A percentile compares a stretch with the other conserved stretches of the same genome.
Conservation (phyloP, 1,140 invertebrate species). For the Brachionus calyciflorus region DNA sequence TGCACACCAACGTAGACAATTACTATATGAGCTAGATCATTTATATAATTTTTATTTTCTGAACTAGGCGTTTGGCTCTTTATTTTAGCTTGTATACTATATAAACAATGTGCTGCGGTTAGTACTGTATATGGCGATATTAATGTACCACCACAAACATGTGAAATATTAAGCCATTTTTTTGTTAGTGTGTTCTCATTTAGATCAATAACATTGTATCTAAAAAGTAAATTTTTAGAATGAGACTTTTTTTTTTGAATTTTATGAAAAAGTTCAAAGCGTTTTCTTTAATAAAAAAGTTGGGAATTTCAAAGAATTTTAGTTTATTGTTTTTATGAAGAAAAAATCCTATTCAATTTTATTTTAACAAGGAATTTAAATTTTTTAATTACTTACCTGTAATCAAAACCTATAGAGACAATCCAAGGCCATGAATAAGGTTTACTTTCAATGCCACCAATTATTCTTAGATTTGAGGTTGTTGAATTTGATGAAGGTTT, state of each 20-base stretch:
- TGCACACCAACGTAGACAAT: slow-evolving; percentile 14
- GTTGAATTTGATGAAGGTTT: neutral
- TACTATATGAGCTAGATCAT: neutral
- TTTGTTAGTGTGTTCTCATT: neutral
- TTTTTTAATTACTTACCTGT: neutral
- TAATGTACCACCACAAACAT: slow-evolving; percentile 28
- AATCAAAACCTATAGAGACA: slow-evolving; percentile 28
- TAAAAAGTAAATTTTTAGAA: too few relatives aligned
- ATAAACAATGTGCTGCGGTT: slow-evolving; percentile 32
- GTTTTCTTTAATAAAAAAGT: too few relatives aligned
- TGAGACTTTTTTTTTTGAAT: too few relatives aligned
- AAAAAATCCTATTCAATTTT: too few relatives aligned
- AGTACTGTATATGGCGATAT: slow-evolving; percentile 15
- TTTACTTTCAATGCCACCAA: neutral
- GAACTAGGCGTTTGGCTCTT: neutral
- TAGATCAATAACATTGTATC: neutral
- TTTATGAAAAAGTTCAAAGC: too few relatives aligned
- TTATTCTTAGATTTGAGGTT: neutral
- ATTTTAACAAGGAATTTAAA: neutral
- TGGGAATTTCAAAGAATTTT: too few relatives aligned
- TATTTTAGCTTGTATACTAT: neutral
- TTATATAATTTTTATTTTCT: neutral
- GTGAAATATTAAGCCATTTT: slow-evolving; percentile 20
- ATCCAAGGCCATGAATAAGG: slow-evolving; percentile 33
- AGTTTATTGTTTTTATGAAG: too few relatives aligned